A percentile compares a stretch with the other conserved stretches of the same genome.
Conservation (phyloP, 2,797 vertebrate species). For the Leuciscus waleckii region DNA sequence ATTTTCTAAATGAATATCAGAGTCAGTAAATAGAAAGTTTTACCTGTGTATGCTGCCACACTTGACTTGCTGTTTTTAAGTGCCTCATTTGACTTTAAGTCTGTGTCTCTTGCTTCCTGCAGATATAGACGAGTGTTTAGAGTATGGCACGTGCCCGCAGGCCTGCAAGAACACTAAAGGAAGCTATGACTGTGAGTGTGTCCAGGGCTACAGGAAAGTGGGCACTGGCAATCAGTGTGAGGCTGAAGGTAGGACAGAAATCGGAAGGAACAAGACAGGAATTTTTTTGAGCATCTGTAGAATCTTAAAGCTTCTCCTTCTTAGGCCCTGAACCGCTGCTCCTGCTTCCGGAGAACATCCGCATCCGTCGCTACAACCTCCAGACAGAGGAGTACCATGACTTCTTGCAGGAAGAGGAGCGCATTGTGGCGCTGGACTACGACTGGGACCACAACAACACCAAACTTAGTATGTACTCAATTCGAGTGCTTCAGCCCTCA, state of each 20-base stretch:
- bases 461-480: constrained; percentile 87
- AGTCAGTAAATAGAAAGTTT: not conserved
- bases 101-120: constrained; percentile 24
- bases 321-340: constrained; percentile 91
- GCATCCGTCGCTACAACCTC: constrained; percentile 93
- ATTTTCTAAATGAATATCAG: not conserved
- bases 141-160: constrained; percentile 92
- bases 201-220: constrained; percentile 88
- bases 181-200: constrained; percentile 95
- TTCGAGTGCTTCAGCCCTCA: not conserved
- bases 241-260: constrained; percentile 85
- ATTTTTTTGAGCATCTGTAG: not conserved
- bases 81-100: not conserved
- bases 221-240: constrained; percentile 91
- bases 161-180: constrained; percentile 94
- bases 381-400: constrained; percentile 92
- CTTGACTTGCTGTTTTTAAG: not conserved
- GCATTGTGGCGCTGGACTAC: constrained; percentile 93
- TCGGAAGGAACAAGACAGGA: not conserved
- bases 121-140: constrained; percentile 96
- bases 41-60: not conserved
- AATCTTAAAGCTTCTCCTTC: constrained; percentile 30
- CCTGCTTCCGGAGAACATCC: constrained; percentile 93
- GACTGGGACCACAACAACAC: constrained; percentile 93
- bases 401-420: constrained; percentile 91